phyloP scores from a whole-genome alignment of 2,797 vertebrate species.

The Cossypha caffra region DNA sequence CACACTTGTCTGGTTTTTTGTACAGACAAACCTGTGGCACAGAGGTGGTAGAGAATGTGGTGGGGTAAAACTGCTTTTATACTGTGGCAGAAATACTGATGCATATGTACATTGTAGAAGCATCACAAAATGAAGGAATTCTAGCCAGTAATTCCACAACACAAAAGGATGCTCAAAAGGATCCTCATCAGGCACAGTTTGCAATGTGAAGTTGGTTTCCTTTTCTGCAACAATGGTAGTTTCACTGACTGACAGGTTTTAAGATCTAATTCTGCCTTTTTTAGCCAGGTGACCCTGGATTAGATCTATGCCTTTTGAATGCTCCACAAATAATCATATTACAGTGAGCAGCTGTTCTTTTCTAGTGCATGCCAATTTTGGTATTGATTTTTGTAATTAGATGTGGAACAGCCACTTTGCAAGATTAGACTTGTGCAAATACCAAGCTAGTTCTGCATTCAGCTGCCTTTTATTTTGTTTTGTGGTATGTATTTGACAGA shows the following conservation, averaged over 20 bases:
- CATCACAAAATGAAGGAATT: neutral
- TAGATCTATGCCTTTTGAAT: neutral
- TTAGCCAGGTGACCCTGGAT: slow-evolving; percentile 32
- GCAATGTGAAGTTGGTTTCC: neutral
- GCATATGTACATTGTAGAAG: neutral
- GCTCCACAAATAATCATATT: slow-evolving; percentile 18
- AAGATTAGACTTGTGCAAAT: neutral
- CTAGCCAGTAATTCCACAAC: neutral
- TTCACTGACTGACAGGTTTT: neutral
- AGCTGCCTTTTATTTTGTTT: neutral
- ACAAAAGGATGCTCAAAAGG: neutral
- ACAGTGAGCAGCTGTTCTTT: slow-evolving; percentile 41
- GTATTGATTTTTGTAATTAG: slow-evolving; percentile 49
- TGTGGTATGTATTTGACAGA: neutral
- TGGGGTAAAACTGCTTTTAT: neutral
- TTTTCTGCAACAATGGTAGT: neutral
- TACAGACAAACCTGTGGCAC: neutral
- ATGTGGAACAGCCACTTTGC: neutral
- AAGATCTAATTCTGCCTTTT: neutral
- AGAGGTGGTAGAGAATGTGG: neutral
- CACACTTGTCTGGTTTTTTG: neutral
- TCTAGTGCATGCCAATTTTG: neutral
- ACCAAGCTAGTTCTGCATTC: neutral
- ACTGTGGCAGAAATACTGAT: neutral
- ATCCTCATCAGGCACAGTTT: neutral